A percentile compares a stretch with the other conserved stretches of the same genome.
These are phyloP conservation scores for Brachionus sp. DNA, from an alignment of 1,140 invertebrate species.

Conservation along the genomic window DNA sequence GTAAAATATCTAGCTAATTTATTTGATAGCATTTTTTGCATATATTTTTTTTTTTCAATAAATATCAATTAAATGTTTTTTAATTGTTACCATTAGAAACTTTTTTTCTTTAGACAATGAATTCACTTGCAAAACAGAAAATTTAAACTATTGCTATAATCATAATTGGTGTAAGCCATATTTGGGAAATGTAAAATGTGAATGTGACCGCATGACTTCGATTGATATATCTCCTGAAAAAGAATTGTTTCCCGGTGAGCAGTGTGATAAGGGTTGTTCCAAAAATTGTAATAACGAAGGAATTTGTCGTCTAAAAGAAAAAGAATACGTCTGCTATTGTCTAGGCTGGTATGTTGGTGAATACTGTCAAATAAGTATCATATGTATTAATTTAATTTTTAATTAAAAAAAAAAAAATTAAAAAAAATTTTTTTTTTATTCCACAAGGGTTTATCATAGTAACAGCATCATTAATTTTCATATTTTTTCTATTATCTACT, in stretches of 20 bases:
- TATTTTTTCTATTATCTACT: neutral
- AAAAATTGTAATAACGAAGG: neutral
- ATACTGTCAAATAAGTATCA: neutral
- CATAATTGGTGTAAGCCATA: neutral
- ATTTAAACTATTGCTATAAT: neutral
- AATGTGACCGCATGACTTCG: neutral
- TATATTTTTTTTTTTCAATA: neutral
- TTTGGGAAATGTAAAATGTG: neutral
- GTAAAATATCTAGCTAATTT: neutral
- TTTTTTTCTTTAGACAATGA: neutral
- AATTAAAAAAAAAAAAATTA: neutral
- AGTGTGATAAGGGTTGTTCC: neutral
- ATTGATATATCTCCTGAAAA: slow-evolving; percentile 17
- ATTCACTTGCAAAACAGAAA: neutral
- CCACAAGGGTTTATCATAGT: neutral
- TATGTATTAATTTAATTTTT: slow-evolving; percentile 1
- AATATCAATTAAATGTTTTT: neutral
- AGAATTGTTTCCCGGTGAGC: slow-evolving; percentile 3
- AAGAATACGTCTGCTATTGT: neutral
- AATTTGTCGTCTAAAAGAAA: neutral
- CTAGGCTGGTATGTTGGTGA: slow-evolving; percentile 4
- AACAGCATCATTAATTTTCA: neutral
- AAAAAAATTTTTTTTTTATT: neutral
- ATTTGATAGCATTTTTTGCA: neutral
- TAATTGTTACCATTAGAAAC: neutral